phyloP scores from a whole-genome alignment of 2,888 invertebrate genomes.

The Mythimna ferrago region DNA sequence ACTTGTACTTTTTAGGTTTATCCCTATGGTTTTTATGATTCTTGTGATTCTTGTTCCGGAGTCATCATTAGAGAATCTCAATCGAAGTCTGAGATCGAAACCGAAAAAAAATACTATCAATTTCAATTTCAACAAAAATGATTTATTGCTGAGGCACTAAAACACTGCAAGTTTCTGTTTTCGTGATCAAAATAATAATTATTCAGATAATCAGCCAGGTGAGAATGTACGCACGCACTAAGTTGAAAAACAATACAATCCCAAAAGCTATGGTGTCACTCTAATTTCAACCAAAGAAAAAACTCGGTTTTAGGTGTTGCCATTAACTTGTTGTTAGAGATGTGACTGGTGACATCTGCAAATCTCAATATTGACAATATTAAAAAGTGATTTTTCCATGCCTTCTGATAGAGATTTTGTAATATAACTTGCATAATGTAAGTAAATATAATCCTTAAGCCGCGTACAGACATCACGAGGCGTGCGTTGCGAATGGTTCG shows the following conservation, averaged over 20 bases:
- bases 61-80: background rate
- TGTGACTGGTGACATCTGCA: too few relatives aligned
- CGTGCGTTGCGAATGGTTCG: too few relatives aligned
- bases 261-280: constrained; percentile 20
- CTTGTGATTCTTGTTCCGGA: too few relatives aligned
- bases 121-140: background rate
- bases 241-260: background rate
- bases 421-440: too few relatives aligned
- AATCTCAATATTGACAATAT: too few relatives aligned
- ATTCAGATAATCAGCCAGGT: background rate
- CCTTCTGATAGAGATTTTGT: too few relatives aligned
- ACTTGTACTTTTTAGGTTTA: too few relatives aligned
- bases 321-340: too few relatives aligned
- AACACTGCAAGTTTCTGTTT: background rate
- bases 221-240: background rate
- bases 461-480: too few relatives aligned
- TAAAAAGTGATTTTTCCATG: too few relatives aligned
- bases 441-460: too few relatives aligned
- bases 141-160: background rate
- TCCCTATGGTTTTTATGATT: too few relatives aligned
- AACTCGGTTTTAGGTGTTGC: background rate
- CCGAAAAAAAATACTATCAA: background rate
- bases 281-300: background rate
- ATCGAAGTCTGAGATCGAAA: background rate
- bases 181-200: background rate